Evolutionary conservation across 1,140 invertebrate species (phyloP).

Genomic region (Pemphigus obesinymphae): DNA sequence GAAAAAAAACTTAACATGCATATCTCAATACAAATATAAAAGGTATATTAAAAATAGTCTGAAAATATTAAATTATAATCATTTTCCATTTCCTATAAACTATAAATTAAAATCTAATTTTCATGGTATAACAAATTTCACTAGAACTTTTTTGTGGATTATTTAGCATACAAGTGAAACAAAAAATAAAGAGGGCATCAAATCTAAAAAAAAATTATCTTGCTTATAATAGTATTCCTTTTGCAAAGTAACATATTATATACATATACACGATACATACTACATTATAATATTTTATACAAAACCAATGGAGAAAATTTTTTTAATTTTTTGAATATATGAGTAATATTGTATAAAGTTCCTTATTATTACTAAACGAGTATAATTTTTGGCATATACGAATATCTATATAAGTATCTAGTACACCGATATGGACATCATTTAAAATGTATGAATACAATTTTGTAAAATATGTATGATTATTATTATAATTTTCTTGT

Average conservation of each 20-base stretch:
- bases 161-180: neutral
- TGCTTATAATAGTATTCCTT: neutral
- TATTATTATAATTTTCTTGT: no score
- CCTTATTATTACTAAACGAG: no score
- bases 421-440: no score
- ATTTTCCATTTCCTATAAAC: neutral
- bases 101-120: conserved; percentile 4
- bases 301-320: no score
- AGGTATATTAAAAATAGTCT: neutral
- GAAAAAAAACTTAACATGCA: neutral
- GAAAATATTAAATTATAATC: neutral
- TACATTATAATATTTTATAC: neutral
- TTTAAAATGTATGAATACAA: no score
- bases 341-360: no score
- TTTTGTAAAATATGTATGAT: no score
- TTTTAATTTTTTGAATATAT: no score
- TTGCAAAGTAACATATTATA: neutral
- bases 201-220: neutral
- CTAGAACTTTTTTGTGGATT: neutral
- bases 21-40: neutral
- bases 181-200: neutral
- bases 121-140: conserved; percentile 9
- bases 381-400: no score
- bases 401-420: no score
- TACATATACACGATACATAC: neutral